These are phyloP conservation scores for Cryptus armator DNA, from an alignment of 2,888 invertebrate species.

Conservation along the genomic window DNA sequence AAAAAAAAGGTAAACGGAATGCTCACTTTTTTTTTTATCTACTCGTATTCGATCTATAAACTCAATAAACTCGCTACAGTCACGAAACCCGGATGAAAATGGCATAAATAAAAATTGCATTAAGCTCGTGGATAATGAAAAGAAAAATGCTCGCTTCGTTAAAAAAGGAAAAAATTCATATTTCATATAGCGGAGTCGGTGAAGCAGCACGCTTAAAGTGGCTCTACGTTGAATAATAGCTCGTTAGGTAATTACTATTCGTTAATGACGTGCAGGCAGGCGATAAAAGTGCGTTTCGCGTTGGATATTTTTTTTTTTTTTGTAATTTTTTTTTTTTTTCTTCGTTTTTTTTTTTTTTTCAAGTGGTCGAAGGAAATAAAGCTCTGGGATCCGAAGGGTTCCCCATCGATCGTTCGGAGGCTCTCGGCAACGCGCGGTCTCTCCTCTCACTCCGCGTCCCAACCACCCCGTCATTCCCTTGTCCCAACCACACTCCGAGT, in stretches of 20 bases:
- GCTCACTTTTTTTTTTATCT: background rate
- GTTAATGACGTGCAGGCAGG: constrained; percentile 5
- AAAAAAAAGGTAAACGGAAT: too few relatives aligned
- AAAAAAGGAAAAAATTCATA: background rate
- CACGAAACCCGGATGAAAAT: background rate
- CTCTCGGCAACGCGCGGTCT: constrained; percentile 71
- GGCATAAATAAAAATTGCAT: background rate
- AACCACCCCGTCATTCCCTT: constrained; percentile 17
- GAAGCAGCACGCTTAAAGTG: background rate
- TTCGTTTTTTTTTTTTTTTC: constrained; percentile 23
- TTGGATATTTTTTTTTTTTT: background rate
- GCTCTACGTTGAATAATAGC: background rate
- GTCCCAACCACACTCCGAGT: background rate
- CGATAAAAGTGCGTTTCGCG: background rate
- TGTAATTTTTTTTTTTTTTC: background rate
- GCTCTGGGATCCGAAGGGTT: constrained; percentile 67
- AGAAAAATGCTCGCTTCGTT: background rate
- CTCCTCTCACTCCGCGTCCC: constrained; percentile 52
- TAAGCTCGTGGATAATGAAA: background rate
- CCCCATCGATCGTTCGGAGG: constrained; percentile 78
- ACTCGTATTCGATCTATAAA: background rate
- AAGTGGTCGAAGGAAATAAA: constrained; percentile 22
- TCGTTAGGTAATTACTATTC: constrained; percentile 1
- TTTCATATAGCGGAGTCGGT: background rate
- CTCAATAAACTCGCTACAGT: background rate